Percentiles rank a stretch among this genome's conserved stretches.
These are phyloP conservation scores for Pycnonotus jocosus DNA, from an alignment of 2,113 vertebrate genomes.

Conservation along the genomic window DNA sequence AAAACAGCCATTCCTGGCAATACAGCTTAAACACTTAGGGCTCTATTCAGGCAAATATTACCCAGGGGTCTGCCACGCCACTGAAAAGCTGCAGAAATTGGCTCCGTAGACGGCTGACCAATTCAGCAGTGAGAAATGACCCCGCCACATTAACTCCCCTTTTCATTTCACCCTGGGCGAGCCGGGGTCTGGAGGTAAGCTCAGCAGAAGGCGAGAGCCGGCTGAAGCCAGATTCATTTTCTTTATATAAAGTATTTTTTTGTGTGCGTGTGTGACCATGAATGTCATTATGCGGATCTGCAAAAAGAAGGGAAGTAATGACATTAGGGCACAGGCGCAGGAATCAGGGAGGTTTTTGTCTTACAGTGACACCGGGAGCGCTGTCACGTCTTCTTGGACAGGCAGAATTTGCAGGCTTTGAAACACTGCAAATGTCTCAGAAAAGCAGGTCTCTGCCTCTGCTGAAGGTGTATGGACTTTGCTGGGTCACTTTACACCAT, in stretches of 20 bases:
- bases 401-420: background rate
- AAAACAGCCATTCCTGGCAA: constrained; percentile 23
- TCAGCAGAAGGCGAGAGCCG: constrained; percentile 9
- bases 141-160: constrained; percentile 42
- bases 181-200: background rate
- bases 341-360: background rate
- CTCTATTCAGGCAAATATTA: constrained; percentile 55
- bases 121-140: constrained; percentile 35
- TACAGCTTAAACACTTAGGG: constrained; percentile 6
- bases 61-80: constrained; percentile 35
- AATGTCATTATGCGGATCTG: constrained; percentile 14
- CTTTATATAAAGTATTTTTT: constrained; percentile 18
- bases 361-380: rapidly evolving
- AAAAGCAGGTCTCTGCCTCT: background rate
- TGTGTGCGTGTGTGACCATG: background rate
- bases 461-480: background rate
- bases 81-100: constrained; percentile 59
- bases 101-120: constrained; percentile 33
- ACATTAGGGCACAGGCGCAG: background rate
- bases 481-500: background rate
- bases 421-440: background rate
- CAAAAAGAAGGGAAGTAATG: background rate
- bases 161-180: constrained; percentile 13
- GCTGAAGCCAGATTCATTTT: constrained; percentile 34
- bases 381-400: background rate